Base-by-base conservation (phyloP, 2,797 vertebrate genomes). In the Myiotriccus ornatus region DNA sequence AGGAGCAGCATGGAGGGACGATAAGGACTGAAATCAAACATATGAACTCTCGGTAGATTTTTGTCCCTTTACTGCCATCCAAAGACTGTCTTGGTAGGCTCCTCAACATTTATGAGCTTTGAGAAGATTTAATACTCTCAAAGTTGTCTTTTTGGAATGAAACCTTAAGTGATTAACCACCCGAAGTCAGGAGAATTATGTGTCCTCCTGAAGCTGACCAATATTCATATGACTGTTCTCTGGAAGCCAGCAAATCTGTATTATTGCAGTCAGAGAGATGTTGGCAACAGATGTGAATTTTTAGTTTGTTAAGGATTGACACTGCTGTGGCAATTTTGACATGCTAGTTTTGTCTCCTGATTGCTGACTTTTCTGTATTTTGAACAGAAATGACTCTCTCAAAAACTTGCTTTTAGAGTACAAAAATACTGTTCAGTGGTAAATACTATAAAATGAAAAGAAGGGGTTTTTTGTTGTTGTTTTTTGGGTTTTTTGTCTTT, bases 241-340 rank as follows among this genome's bases (percentile, higher is more conserved):
- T 87, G 49, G 39, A 93, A 93, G 47, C 20, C 41, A 34, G 32
- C 14, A 56, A 76, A 64, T 2, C 1, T 34, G 9, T 67, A 5
- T 81, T 68, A 69, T 53, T 93, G 24, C 34, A 65, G 12, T 65
- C 47, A 65, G 22, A 37, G 35, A 73, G 50, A 43, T 65, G 28
- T 17, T 94, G 39, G 34, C 50, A 88, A 69, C 59, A 53, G 71
- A 49, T 39, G 35, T 35, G 74, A 60, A 60, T 84, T 89, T 93
- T 89, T n/a, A 44, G 27, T 74, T 60, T 88, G 37, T 64, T 84
- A 63, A 44, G 25, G 9, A 79, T 80, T 80, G 47, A 53, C 77
- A n/a, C 24, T 53, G 74, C 39, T 75, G 19, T 67, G 71, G 44
- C 17, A 62, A 27, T 50, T 73, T 35, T 84, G 63, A n/a, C 8